Base-by-base conservation (phyloP, 2,113 vertebrate species). In the Tyto alba region DNA sequence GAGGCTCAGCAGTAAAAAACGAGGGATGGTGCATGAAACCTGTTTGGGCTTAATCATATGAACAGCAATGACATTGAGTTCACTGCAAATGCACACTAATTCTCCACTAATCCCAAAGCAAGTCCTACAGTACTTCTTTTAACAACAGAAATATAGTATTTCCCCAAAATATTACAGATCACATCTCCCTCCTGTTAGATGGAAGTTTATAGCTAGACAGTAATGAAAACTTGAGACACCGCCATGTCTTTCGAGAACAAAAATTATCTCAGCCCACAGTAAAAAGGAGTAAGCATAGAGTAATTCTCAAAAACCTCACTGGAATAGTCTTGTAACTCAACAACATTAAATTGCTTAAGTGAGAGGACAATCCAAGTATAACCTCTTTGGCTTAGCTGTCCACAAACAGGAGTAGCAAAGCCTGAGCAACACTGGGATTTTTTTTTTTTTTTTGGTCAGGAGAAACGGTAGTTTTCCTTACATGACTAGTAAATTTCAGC, bases 1-100 rank as follows among this genome's bases (percentile, higher is more conserved):
- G 99, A 56, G 99, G 99, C 80, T 99, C 98, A 14, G 97, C 90
- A 64, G 97, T 98, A 85, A 99, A 98, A 96, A 99, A 99, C 7
- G 98, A 95, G 0, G 99, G 99, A 57, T 97, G 98, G 93, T 98
- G 98, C 99, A 99, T 99, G 97, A 99, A 98, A 92, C 97, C 98
- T 97, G 98, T 98, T 94, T 99, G 98, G 96, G 98, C 99, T 99
- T 95, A 94, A 95, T 38, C 66, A 90, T 2, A 93, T 0, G 10
- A 93, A 93, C 7, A 88, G 56, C 53, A 84, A 66, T 14, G 45
- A 64, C 43, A 55, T 0, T 36, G 45, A 89, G 81, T 10, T 80
- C 66, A 38, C 9, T 38, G 89, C 20, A 79, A 75, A 74, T 1
- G 21, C 40, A 84, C 43, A 30, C 23, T 4, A 43, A 50, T 23